Base-by-base conservation (phyloP, 2,888 invertebrate genomes). In the Heliconius aoede region DNA sequence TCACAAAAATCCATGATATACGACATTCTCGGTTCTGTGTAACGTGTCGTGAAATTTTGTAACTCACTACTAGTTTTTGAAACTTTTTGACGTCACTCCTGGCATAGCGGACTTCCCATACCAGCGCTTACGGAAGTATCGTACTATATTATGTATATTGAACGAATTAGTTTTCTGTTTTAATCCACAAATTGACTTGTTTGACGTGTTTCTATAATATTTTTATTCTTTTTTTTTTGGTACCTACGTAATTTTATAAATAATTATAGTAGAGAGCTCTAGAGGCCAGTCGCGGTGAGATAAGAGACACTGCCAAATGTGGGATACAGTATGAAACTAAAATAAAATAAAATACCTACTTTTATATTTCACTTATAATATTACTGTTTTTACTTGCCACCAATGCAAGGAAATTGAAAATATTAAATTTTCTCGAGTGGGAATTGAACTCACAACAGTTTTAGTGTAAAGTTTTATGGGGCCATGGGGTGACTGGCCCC, bases 21-120 rank as follows among this genome's bases (percentile, higher is more conserved):
- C 65, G 30, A 67, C 46, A 46, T 46, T 18, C 46, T 18, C 65
- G 46, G 51, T 76, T 60, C 64, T 26, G 74, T 64, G 62, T 55
- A 74, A 72, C 55, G 67, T 77, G 77, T 75, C 72, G 74, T 36
- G 26, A 67, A 72, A 61, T 75, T 77, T 77, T 77, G 61, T 68
- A 72, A 77, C 72, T 74, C 55, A 46, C 72, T 72, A 71, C 51
- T 51, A 74, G 71, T 74, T 74, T 77, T 74, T 18, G 36, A 64
- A 77, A 74, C 72, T 72, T 74, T 67, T 72, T 72, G 30, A 61
- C 72, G 72, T 61, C 40, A 69, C 26, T 28, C 26, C 68, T 55
- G 26, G 32, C 65, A 21, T 21, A 30, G 36, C 40, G 51, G 62
- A 71, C 75, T 64, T 75, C 32, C 69, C 30, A 69, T 74, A 40